These are phyloP conservation scores for Sinotaia quadrata DNA, from an alignment of 2,888 invertebrate species.

Conservation along the genomic window DNA sequence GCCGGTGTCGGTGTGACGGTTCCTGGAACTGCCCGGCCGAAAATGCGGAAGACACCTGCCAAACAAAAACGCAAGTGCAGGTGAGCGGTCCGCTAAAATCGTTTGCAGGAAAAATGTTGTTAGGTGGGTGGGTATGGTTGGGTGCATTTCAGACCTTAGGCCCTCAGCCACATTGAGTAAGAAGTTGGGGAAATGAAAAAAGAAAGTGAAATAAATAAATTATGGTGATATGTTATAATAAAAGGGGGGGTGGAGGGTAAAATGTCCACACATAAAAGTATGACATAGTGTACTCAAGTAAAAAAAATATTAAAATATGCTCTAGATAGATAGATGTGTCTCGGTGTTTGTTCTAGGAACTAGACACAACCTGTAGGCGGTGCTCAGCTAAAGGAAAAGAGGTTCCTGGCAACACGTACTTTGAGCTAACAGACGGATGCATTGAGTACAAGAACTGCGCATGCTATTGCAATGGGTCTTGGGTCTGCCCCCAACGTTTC, in stretches of 20 bases:
- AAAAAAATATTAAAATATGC: no score
- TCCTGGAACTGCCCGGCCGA: conserved; percentile 51
- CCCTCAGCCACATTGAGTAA: no score
- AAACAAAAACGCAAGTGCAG: no score
- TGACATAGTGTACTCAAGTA: no score
- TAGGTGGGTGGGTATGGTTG: neutral
- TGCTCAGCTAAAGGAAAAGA: conserved; percentile 47
- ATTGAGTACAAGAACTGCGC: conserved; percentile 52
- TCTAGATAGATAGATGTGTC: no score
- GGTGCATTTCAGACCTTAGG: neutral
- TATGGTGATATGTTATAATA: no score
- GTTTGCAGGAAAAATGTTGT: no score
- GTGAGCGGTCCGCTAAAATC: no score
- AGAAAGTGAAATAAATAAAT: no score
- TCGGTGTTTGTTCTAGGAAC: neutral
- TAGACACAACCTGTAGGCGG: conserved; percentile 36
- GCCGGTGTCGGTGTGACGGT: conserved; percentile 56
- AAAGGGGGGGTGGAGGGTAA: neutral
- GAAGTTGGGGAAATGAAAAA: no score
- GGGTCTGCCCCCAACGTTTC: conserved; percentile 54
- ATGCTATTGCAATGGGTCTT: conserved; percentile 61
- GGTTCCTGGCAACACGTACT: conserved; percentile 49
- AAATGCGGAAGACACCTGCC: conserved; percentile 42
- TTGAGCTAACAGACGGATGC: conserved; percentile 55
- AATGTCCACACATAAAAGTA: neutral